phyloP scores from a whole-genome alignment of 2,113 vertebrate species.

The Pantherophis guttatus region DNA sequence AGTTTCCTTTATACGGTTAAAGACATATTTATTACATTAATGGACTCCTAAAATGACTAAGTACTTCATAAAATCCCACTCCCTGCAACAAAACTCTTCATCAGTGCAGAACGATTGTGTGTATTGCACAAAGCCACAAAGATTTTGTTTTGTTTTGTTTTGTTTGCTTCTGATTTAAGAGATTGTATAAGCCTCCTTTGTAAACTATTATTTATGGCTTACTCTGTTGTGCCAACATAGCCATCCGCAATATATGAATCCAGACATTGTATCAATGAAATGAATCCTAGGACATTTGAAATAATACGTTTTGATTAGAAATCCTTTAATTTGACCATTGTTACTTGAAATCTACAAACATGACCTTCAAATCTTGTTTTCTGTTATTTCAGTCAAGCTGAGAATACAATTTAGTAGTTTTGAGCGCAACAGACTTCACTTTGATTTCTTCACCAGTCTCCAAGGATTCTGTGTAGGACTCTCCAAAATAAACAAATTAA shows the following conservation, averaged over 20 bases:
- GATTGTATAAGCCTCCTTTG: neutral
- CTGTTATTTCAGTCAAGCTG: neutral
- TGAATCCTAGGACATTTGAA: neutral
- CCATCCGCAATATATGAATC: neutral
- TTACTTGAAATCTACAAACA: conserved; percentile 52
- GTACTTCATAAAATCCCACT: neutral
- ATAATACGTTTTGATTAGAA: conserved; percentile 27
- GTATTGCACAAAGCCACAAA: neutral
- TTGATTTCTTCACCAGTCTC: neutral
- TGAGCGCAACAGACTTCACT: neutral
- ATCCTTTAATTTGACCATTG: conserved; percentile 50
- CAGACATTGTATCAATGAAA: neutral
- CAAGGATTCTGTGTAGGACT: rapidly evolving
- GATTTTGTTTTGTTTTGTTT: neutral
- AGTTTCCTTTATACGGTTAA: rapidly evolving
- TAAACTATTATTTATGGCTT: neutral
- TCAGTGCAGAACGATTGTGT: neutral
- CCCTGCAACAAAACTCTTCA: neutral
- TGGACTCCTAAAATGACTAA: neutral
- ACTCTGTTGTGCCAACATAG: neutral
- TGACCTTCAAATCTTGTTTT: conserved; percentile 28
- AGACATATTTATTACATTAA: neutral
- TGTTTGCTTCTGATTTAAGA: neutral
- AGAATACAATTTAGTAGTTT: neutral
- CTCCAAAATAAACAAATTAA: rapidly evolving